These are phyloP conservation scores for Dipus sagitta DNA, from an alignment of 2,797 vertebrate genomes.

Conservation along the genomic window DNA sequence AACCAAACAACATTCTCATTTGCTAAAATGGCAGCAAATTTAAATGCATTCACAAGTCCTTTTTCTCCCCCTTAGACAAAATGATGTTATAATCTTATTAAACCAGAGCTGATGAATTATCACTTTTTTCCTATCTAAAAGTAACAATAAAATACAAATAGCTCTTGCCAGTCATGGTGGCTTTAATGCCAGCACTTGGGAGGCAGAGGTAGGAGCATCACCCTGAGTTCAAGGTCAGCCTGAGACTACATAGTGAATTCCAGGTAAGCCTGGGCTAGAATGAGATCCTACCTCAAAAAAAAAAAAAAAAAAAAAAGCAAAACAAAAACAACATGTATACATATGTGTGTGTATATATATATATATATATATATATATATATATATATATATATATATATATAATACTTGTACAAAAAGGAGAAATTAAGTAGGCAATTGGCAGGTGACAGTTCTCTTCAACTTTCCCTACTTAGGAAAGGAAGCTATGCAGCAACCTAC, in stretches of 20 bases:
- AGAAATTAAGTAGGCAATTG: conserved; percentile 57
- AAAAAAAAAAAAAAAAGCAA: no score
- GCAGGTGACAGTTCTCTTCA: conserved; percentile 61
- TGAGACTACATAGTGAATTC: no score
- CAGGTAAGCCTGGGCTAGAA: no score
- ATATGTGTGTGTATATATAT: no score
- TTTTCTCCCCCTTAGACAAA: conserved; percentile 40
- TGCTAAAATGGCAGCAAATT: conserved; percentile 24
- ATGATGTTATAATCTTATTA: not conserved
- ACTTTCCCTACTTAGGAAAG: conserved; percentile 24
- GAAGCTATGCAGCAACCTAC: not conserved
- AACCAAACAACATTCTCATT: conserved; percentile 4
- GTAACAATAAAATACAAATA: conserved; percentile 44
- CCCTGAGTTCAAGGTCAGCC: no score
- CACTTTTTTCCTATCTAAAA: conserved; percentile 33
- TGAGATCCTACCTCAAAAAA: no score
- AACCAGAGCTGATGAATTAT: not conserved
- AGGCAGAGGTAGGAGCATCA: no score
- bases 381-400: not conserved
- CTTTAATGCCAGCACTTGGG: no score
- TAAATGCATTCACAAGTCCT: not conserved
- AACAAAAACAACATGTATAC: no score
- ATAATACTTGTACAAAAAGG: conserved; percentile 53
- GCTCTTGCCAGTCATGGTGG: not conserved
- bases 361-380: no score